Percentiles rank a stretch among this genome's conserved stretches.
These are phyloP conservation scores for Callaeas wilsoni DNA, from an alignment of 2,113 vertebrate genomes.

Conservation along the genomic window DNA sequence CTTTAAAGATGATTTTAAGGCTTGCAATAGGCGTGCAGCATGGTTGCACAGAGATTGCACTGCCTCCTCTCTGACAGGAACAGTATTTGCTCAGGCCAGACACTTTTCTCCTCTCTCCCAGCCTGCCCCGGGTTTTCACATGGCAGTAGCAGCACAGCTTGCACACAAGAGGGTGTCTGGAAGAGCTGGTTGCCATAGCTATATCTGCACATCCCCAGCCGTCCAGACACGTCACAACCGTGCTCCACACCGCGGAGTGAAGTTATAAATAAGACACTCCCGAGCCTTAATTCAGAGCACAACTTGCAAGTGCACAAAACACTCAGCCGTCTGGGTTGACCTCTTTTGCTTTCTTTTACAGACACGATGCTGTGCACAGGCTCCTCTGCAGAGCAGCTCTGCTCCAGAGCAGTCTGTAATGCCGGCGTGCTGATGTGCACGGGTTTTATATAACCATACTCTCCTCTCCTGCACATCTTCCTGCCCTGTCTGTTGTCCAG, in stretches of 20 bases:
- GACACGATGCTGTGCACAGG: background rate
- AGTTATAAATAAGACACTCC: conserved; percentile 20
- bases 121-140: background rate
- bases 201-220: background rate
- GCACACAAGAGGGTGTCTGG: background rate
- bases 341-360: background rate
- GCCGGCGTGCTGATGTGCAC: accelerated
- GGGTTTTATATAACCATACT: background rate
- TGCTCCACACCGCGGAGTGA: background rate
- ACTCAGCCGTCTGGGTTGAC: background rate
- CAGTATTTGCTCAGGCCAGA: background rate
- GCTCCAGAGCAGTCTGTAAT: background rate
- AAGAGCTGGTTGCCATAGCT: background rate
- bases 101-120: background rate
- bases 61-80: background rate
- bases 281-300: background rate
- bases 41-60: background rate
- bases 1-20: background rate
- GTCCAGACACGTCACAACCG: background rate
- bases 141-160: conserved; percentile 1
- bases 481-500: background rate
- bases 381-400: background rate
- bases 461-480: background rate
- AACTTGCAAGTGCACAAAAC: background rate
- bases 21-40: background rate